A percentile compares a stretch with the other conserved stretches of the same genome.
Evolutionary conservation across 2,797 vertebrate species (phyloP).

Genomic region (Sternarchorhynchus goeldii): DNA sequence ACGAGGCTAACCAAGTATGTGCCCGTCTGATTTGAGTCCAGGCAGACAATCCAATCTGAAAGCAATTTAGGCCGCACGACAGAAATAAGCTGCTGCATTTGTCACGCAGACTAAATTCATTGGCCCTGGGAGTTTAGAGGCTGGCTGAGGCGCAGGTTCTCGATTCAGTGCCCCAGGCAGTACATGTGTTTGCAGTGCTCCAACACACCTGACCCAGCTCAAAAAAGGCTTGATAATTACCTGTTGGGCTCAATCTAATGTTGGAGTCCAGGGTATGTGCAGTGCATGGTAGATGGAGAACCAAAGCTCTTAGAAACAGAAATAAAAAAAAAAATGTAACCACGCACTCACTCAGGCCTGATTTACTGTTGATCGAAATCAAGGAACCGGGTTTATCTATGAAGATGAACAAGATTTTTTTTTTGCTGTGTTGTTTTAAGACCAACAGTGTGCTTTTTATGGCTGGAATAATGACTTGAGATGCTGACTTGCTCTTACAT

Average conservation of each 20-base stretch:
- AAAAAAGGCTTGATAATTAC: background rate
- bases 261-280: no score
- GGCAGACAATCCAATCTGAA: constrained; percentile 52
- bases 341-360: no score
- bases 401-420: no score
- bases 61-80: constrained; percentile 47
- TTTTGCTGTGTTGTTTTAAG: background rate
- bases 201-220: background rate
- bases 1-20: constrained; percentile 38
- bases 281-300: no score
- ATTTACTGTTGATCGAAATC: background rate
- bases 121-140: constrained; percentile 46
- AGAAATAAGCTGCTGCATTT: constrained; percentile 51
- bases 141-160: background rate
- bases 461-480: background rate
- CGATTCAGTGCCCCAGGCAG: background rate
- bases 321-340: no score
- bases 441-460: background rate
- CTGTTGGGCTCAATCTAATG: background rate
- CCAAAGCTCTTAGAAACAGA: no score
- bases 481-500: background rate
- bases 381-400: background rate
- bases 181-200: background rate
- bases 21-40: constrained; percentile 43
- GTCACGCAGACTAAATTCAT: constrained; percentile 42